phyloP scores from a whole-genome alignment of 2,113 vertebrate genomes.

The Indri indri region DNA sequence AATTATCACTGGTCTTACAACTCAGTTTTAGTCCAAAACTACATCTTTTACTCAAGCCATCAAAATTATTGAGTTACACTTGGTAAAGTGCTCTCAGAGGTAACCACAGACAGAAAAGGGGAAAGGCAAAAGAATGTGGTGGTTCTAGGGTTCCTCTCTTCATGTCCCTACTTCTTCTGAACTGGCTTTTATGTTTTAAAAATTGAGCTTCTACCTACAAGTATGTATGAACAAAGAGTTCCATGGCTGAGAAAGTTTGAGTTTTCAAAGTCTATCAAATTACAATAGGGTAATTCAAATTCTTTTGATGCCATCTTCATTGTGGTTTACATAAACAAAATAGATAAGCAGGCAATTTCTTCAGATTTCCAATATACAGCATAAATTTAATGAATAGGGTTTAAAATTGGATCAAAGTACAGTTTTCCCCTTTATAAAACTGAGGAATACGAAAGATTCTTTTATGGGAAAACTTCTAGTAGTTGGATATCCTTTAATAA shows the following conservation, averaged over 20 bases:
- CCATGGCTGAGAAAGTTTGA: not conserved
- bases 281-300: not conserved
- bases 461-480: not conserved
- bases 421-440: not conserved
- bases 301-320: not conserved
- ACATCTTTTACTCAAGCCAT: not conserved
- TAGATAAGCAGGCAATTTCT: not conserved
- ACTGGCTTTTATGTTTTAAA: not conserved
- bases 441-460: not conserved
- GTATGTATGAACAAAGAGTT: not conserved
- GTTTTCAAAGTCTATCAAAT: not conserved
- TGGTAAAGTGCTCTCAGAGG: not conserved
- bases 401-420: not conserved
- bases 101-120: not conserved
- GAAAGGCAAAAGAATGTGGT: not conserved
- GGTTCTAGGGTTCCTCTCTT: not conserved
- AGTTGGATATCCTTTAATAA: not conserved
- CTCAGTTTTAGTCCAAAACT: not conserved
- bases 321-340: constrained; percentile 11
- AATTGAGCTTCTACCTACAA: not conserved
- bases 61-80: not conserved
- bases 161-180: not conserved
- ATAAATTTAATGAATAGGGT: not conserved
- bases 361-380: not conserved
- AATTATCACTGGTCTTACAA: not conserved